Base-by-base conservation (phyloP, 1,140 invertebrate genomes). In the Archivesica marissinica region DNA sequence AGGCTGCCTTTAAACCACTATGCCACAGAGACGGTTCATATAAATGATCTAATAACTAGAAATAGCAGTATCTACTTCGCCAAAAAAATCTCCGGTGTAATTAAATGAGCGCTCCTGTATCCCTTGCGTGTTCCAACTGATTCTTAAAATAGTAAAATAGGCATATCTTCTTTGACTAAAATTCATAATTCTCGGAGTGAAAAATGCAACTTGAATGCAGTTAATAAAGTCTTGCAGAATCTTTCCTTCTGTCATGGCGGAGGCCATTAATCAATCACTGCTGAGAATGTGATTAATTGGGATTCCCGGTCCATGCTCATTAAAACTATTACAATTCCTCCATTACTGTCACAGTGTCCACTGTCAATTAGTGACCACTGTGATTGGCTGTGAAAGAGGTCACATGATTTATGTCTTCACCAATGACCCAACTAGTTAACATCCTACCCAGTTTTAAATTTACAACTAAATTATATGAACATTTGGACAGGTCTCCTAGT, bases 381-480 rank as follows among this genome's bases (percentile, higher is more conserved):
- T 68, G 23, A 79, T 79, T 79, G 77, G 77, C 59, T 66, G 47
- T 66, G 23, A 17, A 79, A 64, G n/a, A 35, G 77, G 41, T 79
- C 77, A 79, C 61, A 68, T 79, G 61, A 79, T 79, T 68, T 66
- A 79, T 79, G 52, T 50, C 61, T 50, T 30, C 17, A 41, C 56
- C 28, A n/a, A 20, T 64, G 77, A 64, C 56, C 59, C 77, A 50
- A 50, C 30, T 35, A 77, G 56, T 39, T 79, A 52, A 64, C 38
- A 68, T 15, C 39, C 54, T 41, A 30, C 28, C 77, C 77, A 39
- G 23, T 79, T 50, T 79, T 68, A n/a, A 79, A 79, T 79, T 64
- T 79, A 79, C 77, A 79, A 47, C 54, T 33, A 28, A 64, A 79
- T 64, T 79, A 79, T 44, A 79, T 79, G 59, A 61, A 66, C 4